phyloP scores from a whole-genome alignment of 2,113 vertebrate genomes.

The Sula dactylatra region DNA sequence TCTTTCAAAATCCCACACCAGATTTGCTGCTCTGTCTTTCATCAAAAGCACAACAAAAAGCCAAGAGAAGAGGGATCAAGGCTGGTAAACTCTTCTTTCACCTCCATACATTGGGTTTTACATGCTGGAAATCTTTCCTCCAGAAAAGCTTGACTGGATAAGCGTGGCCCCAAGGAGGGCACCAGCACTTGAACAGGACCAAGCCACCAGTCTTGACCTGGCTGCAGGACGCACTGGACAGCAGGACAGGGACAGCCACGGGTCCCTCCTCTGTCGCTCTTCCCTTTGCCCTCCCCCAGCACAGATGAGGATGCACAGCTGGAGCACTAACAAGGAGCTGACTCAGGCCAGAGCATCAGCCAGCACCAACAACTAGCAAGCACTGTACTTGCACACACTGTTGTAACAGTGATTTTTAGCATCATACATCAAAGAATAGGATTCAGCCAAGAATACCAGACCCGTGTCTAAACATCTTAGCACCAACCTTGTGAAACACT shows the following conservation, averaged over 20 bases:
- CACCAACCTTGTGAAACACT: neutral
- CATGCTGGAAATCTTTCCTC: neutral
- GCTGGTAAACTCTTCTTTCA: neutral
- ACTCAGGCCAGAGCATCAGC: neutral
- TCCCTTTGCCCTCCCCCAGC: neutral
- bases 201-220: neutral
- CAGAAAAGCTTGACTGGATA: neutral
- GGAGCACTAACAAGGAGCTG: neutral
- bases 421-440: neutral
- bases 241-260: neutral
- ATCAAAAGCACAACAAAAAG: neutral
- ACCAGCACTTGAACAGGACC: neutral
- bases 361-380: neutral
- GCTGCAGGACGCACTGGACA: rapidly evolving
- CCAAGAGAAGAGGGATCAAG: neutral
- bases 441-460: neutral
- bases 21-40: neutral
- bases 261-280: rapidly evolving
- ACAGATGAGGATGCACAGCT: neutral
- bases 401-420: neutral
- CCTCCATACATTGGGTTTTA: neutral
- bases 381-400: neutral
- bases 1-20: neutral
- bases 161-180: neutral
- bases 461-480: neutral